These are phyloP conservation scores for Ochlodes sylvanus DNA, from an alignment of 2,888 invertebrate species.

Conservation along the genomic window DNA sequence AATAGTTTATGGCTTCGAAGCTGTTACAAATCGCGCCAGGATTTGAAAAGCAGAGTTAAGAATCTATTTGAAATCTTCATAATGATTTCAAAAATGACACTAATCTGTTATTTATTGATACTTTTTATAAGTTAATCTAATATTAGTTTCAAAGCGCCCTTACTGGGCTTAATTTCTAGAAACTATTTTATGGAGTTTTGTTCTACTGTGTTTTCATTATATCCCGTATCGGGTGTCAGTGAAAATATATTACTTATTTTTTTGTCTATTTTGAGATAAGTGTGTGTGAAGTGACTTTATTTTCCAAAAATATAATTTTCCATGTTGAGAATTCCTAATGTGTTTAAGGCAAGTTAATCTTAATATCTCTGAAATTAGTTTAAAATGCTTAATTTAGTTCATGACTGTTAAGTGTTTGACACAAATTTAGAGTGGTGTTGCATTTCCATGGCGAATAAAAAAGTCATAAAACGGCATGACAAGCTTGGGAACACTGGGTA, in stretches of 20 bases:
- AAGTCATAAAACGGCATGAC: conserved; percentile 79
- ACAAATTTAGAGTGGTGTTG: conserved; percentile 69
- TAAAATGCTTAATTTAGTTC: conserved; percentile 58
- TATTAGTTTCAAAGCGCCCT: not conserved
- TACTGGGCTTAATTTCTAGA: not conserved
- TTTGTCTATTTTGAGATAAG: not conserved
- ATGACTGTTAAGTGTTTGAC: conserved; percentile 59
- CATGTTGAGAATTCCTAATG: too few relatives aligned
- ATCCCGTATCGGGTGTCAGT: not conserved
- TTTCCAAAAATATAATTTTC: too few relatives aligned
- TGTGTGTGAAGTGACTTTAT: not conserved
- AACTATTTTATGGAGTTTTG: not conserved
- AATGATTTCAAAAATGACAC: conserved; percentile 11
- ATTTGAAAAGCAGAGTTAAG: conserved; percentile 19
- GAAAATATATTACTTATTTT: not conserved
- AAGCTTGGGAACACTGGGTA: conserved; percentile 78
- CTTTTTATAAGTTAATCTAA: conserved; percentile 6
- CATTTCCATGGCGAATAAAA: conserved; percentile 81
- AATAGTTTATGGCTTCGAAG: conserved; percentile 23
- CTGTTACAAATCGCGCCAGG: conserved; percentile 21
- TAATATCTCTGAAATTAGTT: conserved; percentile 51
- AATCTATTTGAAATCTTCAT: conserved; percentile 16
- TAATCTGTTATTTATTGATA: conserved; percentile 32
- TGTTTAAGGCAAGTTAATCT: not conserved
- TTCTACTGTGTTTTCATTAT: not conserved